Evolutionary conservation across 2,797 vertebrate species (phyloP), one percentile per base, ranked within the genome.

Genomic region (Typhlichthys subterraneus): DNA sequence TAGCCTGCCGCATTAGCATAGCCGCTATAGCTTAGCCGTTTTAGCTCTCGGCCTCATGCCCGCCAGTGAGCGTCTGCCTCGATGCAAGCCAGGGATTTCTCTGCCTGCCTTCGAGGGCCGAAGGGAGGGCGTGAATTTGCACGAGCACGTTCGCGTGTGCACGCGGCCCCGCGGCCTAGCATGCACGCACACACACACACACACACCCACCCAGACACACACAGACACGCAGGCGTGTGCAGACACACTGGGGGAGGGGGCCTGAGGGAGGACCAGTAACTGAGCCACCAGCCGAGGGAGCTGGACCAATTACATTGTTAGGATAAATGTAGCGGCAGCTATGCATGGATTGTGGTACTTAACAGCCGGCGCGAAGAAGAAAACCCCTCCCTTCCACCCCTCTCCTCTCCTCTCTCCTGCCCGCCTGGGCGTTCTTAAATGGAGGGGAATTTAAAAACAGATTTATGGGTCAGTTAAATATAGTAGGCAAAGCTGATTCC

Each of bases 381-480:
- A 83, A 88, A 90, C 84, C 85, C 88, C 88, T 89, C 85, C 89
- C 84, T 66, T 73, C 68, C 61, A 81, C 76, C 77, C 62, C 82
- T 49, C 55, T 61, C 52, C 65, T 11, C 29, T 50, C 23, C 46
- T 70, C 66, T 76, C 68, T 81, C 69, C 77, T 49, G 46, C 83
- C 85, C 65, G 77, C 75, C 72, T 85, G 83, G 89, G 88, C 89
- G 84, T 89, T 92, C 91, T 93, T 89, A 91, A 93, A 92, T 91
- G 90, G 89, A 92, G 90, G 85, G 85, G 90, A 93, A 92, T 94
- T 93, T 92, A 92, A 93, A 93, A 94, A 93, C 92, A 93, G 92
- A 94, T 94, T 94, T 93, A 93, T 94, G 92, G 93, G 92, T 93
- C 93, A 93, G 92, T 93, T 94, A 94, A 93, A 94, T 92, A 94